These are phyloP conservation scores for Chrysogorgia sp. DNA, from an alignment of 92 coral and sea anemone species.

Conservation along the genomic window DNA sequence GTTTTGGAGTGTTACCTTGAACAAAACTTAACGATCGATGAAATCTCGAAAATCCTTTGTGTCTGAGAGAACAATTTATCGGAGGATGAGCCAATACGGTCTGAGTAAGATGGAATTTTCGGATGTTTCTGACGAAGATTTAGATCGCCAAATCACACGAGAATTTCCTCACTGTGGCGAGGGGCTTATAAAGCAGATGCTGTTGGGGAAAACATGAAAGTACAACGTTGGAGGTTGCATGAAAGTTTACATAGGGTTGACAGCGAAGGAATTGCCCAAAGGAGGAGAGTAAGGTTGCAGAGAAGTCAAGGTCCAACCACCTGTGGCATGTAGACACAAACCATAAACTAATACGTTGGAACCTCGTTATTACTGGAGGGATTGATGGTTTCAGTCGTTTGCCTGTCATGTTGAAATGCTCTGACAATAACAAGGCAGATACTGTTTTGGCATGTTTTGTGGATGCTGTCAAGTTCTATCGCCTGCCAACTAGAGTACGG, in stretches of 20 bases:
- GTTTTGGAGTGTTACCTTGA: slow-evolving; percentile 33
- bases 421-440: slow-evolving; percentile 63
- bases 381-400: slow-evolving; percentile 66
- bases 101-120: slow-evolving; percentile 53
- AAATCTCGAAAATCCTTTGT: slow-evolving; percentile 32
- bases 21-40: slow-evolving; percentile 18
- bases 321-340: slow-evolving; percentile 63
- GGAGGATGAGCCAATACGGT: slow-evolving; percentile 46
- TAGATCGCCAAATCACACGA: slow-evolving; percentile 48
- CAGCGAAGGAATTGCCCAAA: slow-evolving; percentile 40
- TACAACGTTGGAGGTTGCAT: slow-evolving; percentile 52
- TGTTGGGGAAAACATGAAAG: slow-evolving; percentile 48
- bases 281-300: slow-evolving; percentile 44
- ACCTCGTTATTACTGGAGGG: not conserved
- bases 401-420: slow-evolving; percentile 62
- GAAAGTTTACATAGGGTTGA: slow-evolving; percentile 60
- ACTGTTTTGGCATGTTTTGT: slow-evolving; percentile 45
- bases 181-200: slow-evolving; percentile 47
- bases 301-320: slow-evolving; percentile 55
- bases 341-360: slow-evolving; percentile 51
- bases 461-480: slow-evolving; percentile 48
- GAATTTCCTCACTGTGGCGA: slow-evolving; percentile 66
- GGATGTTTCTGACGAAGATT: slow-evolving; percentile 34
- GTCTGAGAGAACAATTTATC: slow-evolving; percentile 29
- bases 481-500: slow-evolving; percentile 62